Percentiles rank a stretch among this genome's conserved stretches.
These are phyloP conservation scores for Patella vulgata DNA, from an alignment of 1,140 invertebrate genomes.

Conservation along the genomic window DNA sequence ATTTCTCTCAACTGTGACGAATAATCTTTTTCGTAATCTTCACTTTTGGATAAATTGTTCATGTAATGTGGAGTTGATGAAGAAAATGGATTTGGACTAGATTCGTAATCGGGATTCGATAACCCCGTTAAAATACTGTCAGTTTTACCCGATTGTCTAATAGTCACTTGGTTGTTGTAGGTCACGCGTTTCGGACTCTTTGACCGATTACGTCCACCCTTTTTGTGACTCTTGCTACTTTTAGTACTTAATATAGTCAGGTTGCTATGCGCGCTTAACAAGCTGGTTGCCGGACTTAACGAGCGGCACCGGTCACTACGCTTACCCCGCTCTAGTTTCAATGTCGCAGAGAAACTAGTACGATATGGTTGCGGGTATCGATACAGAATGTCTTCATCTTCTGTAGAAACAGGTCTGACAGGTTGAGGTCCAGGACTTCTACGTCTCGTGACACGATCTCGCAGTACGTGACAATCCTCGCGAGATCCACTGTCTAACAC, in stretches of 20 bases:
- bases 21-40: slow-evolving; percentile 37
- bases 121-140: slow-evolving; percentile 42
- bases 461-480: too few species aligned
- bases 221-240: slow-evolving; percentile 15
- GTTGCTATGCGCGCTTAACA: slow-evolving; percentile 29
- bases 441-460: slow-evolving; percentile 41
- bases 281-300: slow-evolving; percentile 37
- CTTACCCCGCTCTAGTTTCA: slow-evolving; percentile 33
- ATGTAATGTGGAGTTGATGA: too few species aligned
- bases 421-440: slow-evolving; percentile 27
- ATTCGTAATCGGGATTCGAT: slow-evolving; percentile 23
- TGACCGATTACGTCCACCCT: slow-evolving; percentile 25
- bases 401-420: not conserved
- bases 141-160: slow-evolving; percentile 49
- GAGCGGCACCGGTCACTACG: slow-evolving; percentile 38
- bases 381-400: slow-evolving; percentile 38
- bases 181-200: slow-evolving; percentile 48
- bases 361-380: slow-evolving; percentile 50
- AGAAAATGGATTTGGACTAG: slow-evolving; percentile 4
- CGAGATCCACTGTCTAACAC: slow-evolving; percentile 43
- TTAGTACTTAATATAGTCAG: slow-evolving; percentile 14
- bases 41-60: not conserved
- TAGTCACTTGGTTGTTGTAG: slow-evolving; percentile 46
- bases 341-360: slow-evolving; percentile 50
- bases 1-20: slow-evolving; percentile 41